These are phyloP conservation scores for Zophobas atratus DNA, from an alignment of 1,140 invertebrate genomes.

Conservation along the genomic window DNA sequence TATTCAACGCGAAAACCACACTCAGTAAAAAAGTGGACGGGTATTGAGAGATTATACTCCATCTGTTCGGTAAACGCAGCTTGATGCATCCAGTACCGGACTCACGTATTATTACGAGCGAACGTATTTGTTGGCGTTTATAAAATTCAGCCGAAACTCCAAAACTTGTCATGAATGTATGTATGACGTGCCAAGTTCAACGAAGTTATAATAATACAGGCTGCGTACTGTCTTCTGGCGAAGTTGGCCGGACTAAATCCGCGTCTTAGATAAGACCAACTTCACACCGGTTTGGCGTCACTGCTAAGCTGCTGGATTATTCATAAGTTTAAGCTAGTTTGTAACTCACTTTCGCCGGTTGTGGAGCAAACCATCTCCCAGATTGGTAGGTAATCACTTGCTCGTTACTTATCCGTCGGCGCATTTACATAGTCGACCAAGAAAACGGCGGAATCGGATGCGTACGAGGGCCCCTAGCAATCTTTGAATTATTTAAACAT, in stretches of 20 bases:
- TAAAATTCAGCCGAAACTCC: constrained; percentile 41
- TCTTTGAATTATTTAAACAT: constrained; percentile 63
- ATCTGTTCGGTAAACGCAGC: too few species aligned
- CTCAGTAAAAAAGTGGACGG: too few species aligned
- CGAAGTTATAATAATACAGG: constrained; percentile 62
- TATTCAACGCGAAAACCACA: not conserved
- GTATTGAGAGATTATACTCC: too few species aligned
- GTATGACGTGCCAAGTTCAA: constrained; percentile 59
- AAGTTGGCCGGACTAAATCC: constrained; percentile 58
- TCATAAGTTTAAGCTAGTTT: constrained; percentile 65
- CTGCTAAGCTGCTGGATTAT: constrained; percentile 65
- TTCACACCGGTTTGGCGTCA: constrained; percentile 63
- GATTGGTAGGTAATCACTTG: constrained; percentile 67
- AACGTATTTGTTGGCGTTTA: constrained; percentile 47
- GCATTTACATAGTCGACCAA: constrained; percentile 61
- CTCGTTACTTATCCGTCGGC: constrained; percentile 65
- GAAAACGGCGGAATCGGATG: constrained; percentile 6
- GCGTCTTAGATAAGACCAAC: constrained; percentile 63
- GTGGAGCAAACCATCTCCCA: constrained; percentile 62
- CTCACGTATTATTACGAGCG: constrained; percentile 30
- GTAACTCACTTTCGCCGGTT: constrained; percentile 63
- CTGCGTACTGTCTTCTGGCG: constrained; percentile 42
- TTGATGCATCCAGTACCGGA: not conserved
- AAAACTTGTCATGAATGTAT: constrained; percentile 61
- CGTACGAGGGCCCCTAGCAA: constrained; percentile 6